Base-by-base conservation (phyloP, 2,888 invertebrate species). In the Philaethria dido region DNA sequence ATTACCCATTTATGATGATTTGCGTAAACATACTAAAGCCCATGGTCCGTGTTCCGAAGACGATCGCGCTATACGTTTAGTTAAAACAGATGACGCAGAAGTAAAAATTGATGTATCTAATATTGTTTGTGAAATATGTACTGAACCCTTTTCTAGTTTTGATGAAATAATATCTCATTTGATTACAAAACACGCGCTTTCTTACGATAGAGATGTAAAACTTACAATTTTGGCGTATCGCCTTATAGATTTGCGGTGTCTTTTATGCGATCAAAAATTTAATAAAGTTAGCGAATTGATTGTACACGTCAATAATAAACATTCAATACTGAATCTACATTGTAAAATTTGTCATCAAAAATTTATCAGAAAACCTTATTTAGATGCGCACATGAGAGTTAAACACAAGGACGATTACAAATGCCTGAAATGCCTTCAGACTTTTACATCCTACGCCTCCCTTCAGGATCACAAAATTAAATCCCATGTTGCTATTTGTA, bases 71-170 rank as follows among this genome's bases (percentile, higher is more conserved):
- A 77, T 90, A 4, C 81, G 75, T 74, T 74, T 83, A 4, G 80
- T 89, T 5, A 85, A 84, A 74, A 78, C 83, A 0, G 72, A 77
- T 5, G 86, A 90, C 48, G 76, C 78, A 1, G 89, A 88, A 78
- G 81, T 87, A 8, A 90, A 89, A 83, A 78, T 90, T 2, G 91
- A 91, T 60, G 83, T 89, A 3, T 89, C 90, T 0, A 77, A 84
- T 20, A 77, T 88, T 0, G 75, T 69, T 11, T 91, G 91, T 69
- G 78, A 81, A 69, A 59, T 87, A 44, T 91, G 91, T 69, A 73
- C 75, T 1, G 77, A 78, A 48, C 14, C 69, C 0, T 80, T 80
- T 48, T 29, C 67, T 5, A 74, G 67, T 66, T 76, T 84, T 54
- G 77, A 81, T 9, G 78, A 79, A 33, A 73, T 84, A 6, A 66